These are phyloP conservation scores for Phylloscopus collybita DNA, from an alignment of 2,797 vertebrate species.

Conservation along the genomic window DNA sequence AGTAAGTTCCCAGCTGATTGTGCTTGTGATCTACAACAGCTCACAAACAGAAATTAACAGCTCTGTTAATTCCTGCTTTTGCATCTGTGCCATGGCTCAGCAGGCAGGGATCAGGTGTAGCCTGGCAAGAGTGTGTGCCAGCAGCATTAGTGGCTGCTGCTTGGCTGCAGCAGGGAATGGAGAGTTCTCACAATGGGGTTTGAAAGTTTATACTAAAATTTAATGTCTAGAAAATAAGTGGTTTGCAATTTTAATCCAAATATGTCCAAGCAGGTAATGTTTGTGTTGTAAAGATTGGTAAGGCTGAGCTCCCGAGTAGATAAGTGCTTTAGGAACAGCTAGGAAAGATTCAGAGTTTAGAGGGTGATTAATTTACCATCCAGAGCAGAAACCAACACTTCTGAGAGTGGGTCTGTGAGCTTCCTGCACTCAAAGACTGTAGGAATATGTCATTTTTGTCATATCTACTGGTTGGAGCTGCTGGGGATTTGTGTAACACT, in stretches of 20 bases:
- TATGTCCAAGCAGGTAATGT: background rate
- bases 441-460: background rate
- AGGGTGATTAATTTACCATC: background rate
- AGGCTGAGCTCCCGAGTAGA: background rate
- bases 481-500: background rate
- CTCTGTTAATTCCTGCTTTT: background rate
- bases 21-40: background rate
- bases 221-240: constrained; percentile 17
- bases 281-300: background rate
- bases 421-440: background rate
- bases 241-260: background rate
- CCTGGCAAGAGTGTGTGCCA: background rate
- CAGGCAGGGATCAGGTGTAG: background rate
- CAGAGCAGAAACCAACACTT: background rate
- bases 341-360: background rate
- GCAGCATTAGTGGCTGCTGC: background rate
- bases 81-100: background rate
- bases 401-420: background rate
- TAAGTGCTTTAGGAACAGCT: background rate
- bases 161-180: background rate
- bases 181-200: background rate
- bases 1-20: background rate
- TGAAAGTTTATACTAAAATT: background rate
- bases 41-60: background rate
- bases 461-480: background rate